Conservation (phyloP, 2,113 vertebrate genomes). For the Miniopterus natalensis region DNA sequence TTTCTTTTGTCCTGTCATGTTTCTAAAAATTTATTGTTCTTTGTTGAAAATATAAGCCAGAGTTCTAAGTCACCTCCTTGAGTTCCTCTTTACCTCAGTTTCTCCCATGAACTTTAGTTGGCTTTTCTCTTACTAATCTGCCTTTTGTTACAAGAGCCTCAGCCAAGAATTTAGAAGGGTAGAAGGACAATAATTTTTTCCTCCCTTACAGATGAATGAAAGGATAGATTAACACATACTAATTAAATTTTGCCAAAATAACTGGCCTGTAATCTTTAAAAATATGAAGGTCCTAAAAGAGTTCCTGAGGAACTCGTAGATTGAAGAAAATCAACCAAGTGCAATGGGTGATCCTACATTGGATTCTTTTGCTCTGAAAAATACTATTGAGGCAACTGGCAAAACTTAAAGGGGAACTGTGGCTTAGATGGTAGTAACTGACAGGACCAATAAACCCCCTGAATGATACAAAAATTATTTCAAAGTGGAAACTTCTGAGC, state of each 20-base stretch:
- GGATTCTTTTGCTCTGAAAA: not conserved
- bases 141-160: not conserved
- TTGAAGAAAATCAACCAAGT: not conserved
- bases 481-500: not conserved
- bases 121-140: not conserved
- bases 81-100: not conserved
- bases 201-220: not conserved
- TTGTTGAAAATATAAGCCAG: not conserved
- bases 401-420: not conserved
- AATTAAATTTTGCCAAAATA: not conserved
- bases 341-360: not conserved
- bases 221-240: not conserved
- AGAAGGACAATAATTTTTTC: not conserved
- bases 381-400: not conserved
- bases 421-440: not conserved
- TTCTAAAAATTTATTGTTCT: not conserved
- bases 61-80: not conserved
- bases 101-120: not conserved
- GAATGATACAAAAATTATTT: not conserved
- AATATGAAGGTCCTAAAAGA: not conserved
- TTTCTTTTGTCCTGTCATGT: not conserved
- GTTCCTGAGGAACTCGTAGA: not conserved
- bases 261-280: conserved; percentile 8
- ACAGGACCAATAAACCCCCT: not conserved
- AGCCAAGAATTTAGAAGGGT: not conserved